A percentile compares a stretch with the other conserved stretches of the same genome.
Evolutionary conservation across 2,797 vertebrate genomes (phyloP).

Genomic region (Ctenosaura bakeri): DNA sequence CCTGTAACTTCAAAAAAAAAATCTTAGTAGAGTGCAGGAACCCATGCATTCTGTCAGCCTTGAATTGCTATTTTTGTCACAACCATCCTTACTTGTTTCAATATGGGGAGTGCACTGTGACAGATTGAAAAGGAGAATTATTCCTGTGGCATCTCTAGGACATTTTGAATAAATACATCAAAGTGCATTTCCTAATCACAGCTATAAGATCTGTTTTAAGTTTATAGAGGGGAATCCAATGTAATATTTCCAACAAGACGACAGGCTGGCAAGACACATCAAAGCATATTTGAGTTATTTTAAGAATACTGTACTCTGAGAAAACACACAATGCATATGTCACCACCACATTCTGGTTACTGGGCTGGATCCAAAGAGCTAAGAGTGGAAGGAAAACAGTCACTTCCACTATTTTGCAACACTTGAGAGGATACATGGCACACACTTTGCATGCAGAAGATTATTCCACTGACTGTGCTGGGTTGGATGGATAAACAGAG

Average conservation of each 20-base stretch:
- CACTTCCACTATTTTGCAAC: fast-evolving
- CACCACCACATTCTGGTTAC: not conserved
- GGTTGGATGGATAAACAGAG: too few relatives aligned
- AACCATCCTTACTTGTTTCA: conserved; percentile 22
- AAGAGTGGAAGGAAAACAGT: not conserved
- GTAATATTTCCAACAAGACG: conserved; percentile 32
- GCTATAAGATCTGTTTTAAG: conserved; percentile 16
- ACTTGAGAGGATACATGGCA: not conserved
- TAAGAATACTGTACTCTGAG: not conserved
- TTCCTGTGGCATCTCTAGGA: conserved; percentile 19
- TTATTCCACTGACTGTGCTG: not conserved
- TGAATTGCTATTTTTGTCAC: not conserved
- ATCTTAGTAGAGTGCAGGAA: conserved; percentile 25
- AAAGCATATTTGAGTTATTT: not conserved
- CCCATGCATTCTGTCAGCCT: not conserved
- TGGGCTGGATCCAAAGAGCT: not conserved
- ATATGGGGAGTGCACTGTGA: conserved; percentile 9
- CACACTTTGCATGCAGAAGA: not conserved
- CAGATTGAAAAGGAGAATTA: conserved; percentile 12
- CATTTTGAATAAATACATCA: conserved; percentile 12
- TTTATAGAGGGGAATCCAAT: conserved; percentile 1
- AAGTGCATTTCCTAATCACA: conserved; percentile 26
- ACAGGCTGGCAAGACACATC: not conserved
- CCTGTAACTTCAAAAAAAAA: not conserved
- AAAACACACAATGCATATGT: not conserved